These are phyloP conservation scores for Meghimatium bilineatum DNA, from an alignment of 2,888 invertebrate species.

Conservation along the genomic window DNA sequence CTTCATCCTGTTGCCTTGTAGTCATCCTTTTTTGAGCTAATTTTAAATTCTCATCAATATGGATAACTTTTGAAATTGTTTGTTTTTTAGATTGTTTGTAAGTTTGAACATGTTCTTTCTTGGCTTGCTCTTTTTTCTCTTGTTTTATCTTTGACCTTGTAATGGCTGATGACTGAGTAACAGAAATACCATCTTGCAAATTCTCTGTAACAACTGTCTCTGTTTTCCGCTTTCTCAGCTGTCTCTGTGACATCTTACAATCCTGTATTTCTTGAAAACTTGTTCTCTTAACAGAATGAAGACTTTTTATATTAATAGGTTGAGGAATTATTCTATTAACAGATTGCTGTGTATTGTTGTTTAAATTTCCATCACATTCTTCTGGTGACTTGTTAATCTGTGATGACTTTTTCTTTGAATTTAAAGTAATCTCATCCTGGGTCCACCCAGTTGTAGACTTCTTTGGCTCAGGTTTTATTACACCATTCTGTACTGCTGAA, in stretches of 20 bases:
- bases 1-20: not conserved
- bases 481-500: not conserved
- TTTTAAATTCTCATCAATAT: not conserved
- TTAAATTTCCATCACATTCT: not conserved
- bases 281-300: too few species aligned
- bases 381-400: not conserved
- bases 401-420: not conserved
- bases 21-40: not conserved
- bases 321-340: not conserved
- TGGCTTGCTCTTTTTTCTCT: not conserved
- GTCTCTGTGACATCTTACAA: slow-evolving; percentile 1
- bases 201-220: not conserved
- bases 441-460: not conserved
- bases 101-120: not conserved
- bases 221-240: slow-evolving; percentile 19
- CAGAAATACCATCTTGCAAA: not conserved
- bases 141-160: not conserved
- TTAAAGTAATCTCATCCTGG: not conserved
- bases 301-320: too few species aligned
- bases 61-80: not conserved
- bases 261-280: not conserved
- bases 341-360: not conserved
- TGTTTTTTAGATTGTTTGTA: not conserved
- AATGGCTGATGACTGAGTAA: not conserved
- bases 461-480: not conserved